Conservation (phyloP, 2,113 vertebrate species). For the Ploceus nigricollis region DNA sequence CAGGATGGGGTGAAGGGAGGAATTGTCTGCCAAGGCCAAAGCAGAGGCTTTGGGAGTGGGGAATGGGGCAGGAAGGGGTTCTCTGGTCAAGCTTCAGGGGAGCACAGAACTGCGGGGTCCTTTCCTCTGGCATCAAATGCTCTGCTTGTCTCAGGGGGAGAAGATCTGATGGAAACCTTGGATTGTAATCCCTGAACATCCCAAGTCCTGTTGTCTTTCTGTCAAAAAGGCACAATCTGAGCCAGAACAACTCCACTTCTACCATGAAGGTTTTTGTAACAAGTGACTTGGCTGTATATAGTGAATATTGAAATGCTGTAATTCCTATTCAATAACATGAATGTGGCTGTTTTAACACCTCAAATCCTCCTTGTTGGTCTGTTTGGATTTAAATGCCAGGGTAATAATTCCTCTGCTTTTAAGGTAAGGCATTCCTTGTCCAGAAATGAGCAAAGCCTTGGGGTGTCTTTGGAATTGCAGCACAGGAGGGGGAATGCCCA, state of each 20-base stretch:
- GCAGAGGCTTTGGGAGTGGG: not conserved
- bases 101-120: slow-evolving; percentile 2
- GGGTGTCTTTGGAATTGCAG: not conserved
- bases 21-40: not conserved
- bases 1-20: not conserved
- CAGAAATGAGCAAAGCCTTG: not conserved
- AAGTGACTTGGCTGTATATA: not conserved
- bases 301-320: not conserved
- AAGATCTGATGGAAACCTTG: not conserved
- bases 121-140: not conserved
- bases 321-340: not conserved
- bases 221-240: not conserved
- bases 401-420: not conserved
- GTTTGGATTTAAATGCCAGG: not conserved
- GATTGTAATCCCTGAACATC: not conserved
- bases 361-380: not conserved
- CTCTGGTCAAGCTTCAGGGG: not conserved
- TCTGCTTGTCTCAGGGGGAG: not conserved
- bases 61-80: not conserved
- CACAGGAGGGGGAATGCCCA: not conserved
- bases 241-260: not conserved
- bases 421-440: not conserved
- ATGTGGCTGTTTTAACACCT: not conserved
- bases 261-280: not conserved
- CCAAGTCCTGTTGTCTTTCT: not conserved